Conservation (phyloP, 2,888 invertebrate genomes). For the Buathra laborator region DNA sequence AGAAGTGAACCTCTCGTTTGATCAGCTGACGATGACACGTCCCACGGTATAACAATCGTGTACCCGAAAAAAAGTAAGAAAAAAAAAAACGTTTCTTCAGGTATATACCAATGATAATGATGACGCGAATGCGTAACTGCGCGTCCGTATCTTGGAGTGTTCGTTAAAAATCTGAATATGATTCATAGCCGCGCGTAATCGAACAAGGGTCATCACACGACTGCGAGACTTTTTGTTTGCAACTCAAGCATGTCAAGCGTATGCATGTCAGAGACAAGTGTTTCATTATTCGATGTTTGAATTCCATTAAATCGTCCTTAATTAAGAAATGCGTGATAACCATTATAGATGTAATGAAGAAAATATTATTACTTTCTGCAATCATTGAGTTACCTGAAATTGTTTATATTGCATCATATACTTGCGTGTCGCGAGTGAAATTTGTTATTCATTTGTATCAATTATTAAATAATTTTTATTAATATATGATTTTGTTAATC, state of each 20-base stretch:
- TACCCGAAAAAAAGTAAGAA: neutral
- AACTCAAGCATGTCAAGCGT: neutral
- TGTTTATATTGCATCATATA: too few relatives aligned
- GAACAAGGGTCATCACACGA: slow-evolving; percentile 41
- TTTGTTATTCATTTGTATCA: too few relatives aligned
- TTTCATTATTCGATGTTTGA: neutral
- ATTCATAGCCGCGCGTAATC: slow-evolving; percentile 37
- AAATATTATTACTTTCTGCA: too few relatives aligned
- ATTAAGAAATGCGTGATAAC: too few relatives aligned
- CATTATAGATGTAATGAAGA: too few relatives aligned
- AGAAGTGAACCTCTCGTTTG: neutral
- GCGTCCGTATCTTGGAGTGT: neutral
- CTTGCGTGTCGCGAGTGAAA: too few relatives aligned
- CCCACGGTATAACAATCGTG: slow-evolving; percentile 23
- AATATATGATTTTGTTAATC: too few relatives aligned
- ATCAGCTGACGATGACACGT: slow-evolving; percentile 53
- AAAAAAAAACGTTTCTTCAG: slow-evolving; percentile 1
- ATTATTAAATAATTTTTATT: too few relatives aligned
- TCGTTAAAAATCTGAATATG: slow-evolving; percentile 37
- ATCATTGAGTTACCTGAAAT: too few relatives aligned
- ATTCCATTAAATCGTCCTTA: too few relatives aligned
- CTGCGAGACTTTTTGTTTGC: slow-evolving; percentile 43
- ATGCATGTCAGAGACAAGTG: slow-evolving; percentile 7
- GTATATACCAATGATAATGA: neutral
- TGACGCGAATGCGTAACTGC: neutral